Evolutionary conservation across 2,888 invertebrate genomes (phyloP).

Genomic region (Adineta ricciae): DNA sequence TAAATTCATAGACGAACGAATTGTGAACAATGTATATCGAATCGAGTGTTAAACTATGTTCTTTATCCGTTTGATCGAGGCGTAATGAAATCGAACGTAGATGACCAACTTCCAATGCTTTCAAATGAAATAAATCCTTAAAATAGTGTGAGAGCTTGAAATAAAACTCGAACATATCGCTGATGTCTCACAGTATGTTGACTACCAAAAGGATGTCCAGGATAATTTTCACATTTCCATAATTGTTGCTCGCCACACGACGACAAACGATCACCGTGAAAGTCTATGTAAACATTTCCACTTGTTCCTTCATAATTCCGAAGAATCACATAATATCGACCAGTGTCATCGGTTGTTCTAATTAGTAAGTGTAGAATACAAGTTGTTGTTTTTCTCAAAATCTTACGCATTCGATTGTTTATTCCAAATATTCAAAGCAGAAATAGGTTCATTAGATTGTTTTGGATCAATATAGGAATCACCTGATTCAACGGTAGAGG

Average conservation of each 20-base stretch:
- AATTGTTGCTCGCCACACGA: background rate
- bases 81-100: background rate
- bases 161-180: background rate
- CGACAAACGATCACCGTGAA: background rate
- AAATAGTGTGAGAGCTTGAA: background rate
- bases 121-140: slow-evolving; percentile 16
- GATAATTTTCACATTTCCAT: background rate
- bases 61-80: background rate
- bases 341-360: background rate
- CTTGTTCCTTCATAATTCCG: background rate
- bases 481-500: background rate
- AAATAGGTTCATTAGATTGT: background rate
- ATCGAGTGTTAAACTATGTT: background rate
- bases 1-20: background rate
- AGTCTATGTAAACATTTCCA: background rate
- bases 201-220: background rate
- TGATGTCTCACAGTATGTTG: background rate
- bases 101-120: background rate
- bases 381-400: background rate
- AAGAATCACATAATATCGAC: slow-evolving; percentile 11
- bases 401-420: slow-evolving; percentile 10
- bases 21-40: background rate
- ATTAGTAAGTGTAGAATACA: background rate
- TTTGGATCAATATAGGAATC: background rate
- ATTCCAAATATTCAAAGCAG: background rate